Evolutionary conservation across 2,797 vertebrate species (phyloP), one percentile per base, ranked within the genome.

Genomic region (Percopsis omiscomaycus): DNA sequence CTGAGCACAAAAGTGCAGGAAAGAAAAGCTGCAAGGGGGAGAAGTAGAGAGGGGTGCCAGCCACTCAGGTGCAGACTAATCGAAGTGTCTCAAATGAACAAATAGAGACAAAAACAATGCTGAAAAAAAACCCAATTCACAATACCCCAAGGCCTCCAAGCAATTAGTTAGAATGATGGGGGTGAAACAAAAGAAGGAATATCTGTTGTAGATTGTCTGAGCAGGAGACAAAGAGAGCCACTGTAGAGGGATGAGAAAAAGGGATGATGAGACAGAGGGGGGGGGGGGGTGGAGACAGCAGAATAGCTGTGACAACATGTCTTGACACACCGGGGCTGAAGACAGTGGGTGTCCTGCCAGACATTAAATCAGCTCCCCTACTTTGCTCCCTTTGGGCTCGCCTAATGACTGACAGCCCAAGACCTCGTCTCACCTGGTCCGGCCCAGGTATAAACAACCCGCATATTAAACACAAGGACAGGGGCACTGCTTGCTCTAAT

Each of bases 301-400:
- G 62, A 61, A 72, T 75, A 42, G 65, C 62, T 74, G 74, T 75
- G 68, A 79, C 71, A 78, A 66, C 61, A 56, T 69, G 73, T 82
- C 75, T 59, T 69, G 66, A 69, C 73, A 73, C 60, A 75, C 62
- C 52, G 16, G 5, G 58, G 61, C 47, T 75, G 78, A 75, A 72
- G 64, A 76, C 69, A 68, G 75, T 37, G 55, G 81, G 69, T 83
- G 77, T 81, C 58, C 73, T 80, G 75, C 71, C 80, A 76, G 60
- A 69, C 68, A 75, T 64, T 81, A 85, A 86, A 86, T 88, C 79
- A 78, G 49, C 27, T 52, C 45, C 48, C 59, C 61, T 73, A 13
- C 27, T 42, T 10, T 4, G 51, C 62, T 80, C 70, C 59, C 66
- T 61, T 55, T 72, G 70, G 73, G 73, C 65, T 77, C 56, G 71